Percentiles rank a stretch among this genome's conserved stretches.
Conservation (phyloP, 2,113 vertebrate species). For the Oceanites oceanicus region DNA sequence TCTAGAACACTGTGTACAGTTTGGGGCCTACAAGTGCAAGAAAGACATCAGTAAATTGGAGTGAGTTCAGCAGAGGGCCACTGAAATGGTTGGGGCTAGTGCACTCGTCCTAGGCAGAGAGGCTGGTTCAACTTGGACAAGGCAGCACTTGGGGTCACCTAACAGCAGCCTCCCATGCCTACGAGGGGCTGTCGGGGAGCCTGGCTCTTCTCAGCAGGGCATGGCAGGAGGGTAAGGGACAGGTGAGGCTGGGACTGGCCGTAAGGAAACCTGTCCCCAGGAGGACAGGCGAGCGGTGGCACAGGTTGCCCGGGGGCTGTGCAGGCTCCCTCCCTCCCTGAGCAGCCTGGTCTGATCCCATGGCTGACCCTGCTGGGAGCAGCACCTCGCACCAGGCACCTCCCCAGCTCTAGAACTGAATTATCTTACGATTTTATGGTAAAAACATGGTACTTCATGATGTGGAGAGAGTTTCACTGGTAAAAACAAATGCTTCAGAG, state of each 20-base stretch:
- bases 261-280: background rate
- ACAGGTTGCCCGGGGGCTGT: accelerated
- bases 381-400: background rate
- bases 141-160: too few relatives aligned
- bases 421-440: background rate
- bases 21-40: background rate
- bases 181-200: accelerated
- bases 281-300: accelerated
- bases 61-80: background rate
- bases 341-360: background rate
- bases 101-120: background rate
- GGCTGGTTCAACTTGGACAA: background rate
- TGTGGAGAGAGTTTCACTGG: background rate
- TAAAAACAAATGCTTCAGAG: background rate
- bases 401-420: background rate
- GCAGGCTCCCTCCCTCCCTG: background rate
- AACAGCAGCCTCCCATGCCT: too few relatives aligned
- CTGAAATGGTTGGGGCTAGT: background rate
- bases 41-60: background rate
- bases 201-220: background rate
- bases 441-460: background rate
- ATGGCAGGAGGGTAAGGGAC: accelerated
- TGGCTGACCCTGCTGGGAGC: background rate
- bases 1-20: background rate
- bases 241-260: background rate